These are phyloP conservation scores for Zaprionus bogoriensis DNA, from an alignment of 2,888 invertebrate genomes.

Conservation along the genomic window DNA sequence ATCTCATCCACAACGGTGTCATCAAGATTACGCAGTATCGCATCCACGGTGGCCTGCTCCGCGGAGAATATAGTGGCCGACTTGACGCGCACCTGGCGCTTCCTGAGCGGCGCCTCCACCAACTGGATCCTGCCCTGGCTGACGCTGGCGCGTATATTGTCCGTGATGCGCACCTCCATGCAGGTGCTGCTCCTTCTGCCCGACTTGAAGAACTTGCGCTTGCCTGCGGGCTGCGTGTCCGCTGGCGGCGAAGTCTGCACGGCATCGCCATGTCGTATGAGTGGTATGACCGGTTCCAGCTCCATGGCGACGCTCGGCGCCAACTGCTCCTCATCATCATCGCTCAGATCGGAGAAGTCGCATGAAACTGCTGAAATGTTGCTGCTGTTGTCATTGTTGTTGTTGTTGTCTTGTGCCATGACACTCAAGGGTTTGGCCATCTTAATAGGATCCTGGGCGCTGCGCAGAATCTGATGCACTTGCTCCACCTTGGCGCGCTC, in stretches of 20 bases:
- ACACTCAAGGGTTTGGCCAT: slow-evolving; percentile 79
- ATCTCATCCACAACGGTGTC: slow-evolving; percentile 69
- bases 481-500: slow-evolving; percentile 77
- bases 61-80: slow-evolving; percentile 74
- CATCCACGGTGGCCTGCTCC: slow-evolving; percentile 81
- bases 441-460: slow-evolving; percentile 78
- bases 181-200: slow-evolving; percentile 64
- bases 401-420: slow-evolving; percentile 48
- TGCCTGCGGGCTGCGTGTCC: slow-evolving; percentile 35
- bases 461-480: slow-evolving; percentile 76
- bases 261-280: slow-evolving; percentile 46
- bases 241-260: slow-evolving; percentile 17
- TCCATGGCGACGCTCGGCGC: slow-evolving; percentile 19
- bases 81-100: slow-evolving; percentile 51
- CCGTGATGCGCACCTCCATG: slow-evolving; percentile 80
- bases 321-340: slow-evolving; percentile 50
- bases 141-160: slow-evolving; percentile 77
- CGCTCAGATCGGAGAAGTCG: slow-evolving; percentile 70
- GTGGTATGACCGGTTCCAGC: slow-evolving; percentile 63
- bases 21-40: slow-evolving; percentile 79
- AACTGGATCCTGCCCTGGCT: slow-evolving; percentile 77
- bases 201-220: slow-evolving; percentile 81
- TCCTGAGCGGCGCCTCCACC: slow-evolving; percentile 51
- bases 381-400: slow-evolving; percentile 47
- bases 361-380: neutral